phyloP scores from a whole-genome alignment of 35 echinoderm and acorn worm species.

The Strongylocentrotus purpuratus region DNA sequence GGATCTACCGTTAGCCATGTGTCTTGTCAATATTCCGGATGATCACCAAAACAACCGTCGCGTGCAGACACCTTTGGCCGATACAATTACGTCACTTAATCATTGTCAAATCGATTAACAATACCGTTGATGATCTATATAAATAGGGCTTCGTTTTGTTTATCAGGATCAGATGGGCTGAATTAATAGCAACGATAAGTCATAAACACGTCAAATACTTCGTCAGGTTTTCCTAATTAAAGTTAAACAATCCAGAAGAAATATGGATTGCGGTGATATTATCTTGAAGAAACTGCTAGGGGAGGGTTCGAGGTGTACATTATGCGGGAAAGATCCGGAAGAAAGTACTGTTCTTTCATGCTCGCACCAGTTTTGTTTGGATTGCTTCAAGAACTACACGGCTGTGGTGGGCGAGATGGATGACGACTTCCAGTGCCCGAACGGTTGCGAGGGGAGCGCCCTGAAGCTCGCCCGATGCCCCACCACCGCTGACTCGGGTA shows the following conservation, averaged over 20 bases:
- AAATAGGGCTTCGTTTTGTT: neutral
- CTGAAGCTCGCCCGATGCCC: neutral
- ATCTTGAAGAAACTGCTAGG: neutral
- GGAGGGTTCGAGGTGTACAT: neutral
- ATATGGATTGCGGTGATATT: neutral
- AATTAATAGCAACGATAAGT: neutral
- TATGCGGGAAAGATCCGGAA: conserved; percentile 21
- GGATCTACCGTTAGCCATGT: neutral
- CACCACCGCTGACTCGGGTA: neutral
- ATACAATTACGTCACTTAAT: neutral
- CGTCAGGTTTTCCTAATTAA: neutral
- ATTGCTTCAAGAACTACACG: neutral
- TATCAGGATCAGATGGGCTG: neutral
- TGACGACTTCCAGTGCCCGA: conserved; percentile 12
- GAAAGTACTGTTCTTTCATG: neutral
- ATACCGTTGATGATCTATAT: neutral
- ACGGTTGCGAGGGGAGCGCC: neutral
- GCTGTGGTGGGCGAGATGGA: neutral
- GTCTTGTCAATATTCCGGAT: neutral
- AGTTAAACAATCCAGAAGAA: neutral
- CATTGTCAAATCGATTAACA: neutral
- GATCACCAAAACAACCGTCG: neutral
- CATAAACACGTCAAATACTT: neutral
- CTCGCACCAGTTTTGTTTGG: neutral
- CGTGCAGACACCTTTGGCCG: neutral